A percentile compares a stretch with the other conserved stretches of the same genome.
Evolutionary conservation across 2,888 invertebrate species (phyloP).

Genomic region (Pemphredon lugubris): DNA sequence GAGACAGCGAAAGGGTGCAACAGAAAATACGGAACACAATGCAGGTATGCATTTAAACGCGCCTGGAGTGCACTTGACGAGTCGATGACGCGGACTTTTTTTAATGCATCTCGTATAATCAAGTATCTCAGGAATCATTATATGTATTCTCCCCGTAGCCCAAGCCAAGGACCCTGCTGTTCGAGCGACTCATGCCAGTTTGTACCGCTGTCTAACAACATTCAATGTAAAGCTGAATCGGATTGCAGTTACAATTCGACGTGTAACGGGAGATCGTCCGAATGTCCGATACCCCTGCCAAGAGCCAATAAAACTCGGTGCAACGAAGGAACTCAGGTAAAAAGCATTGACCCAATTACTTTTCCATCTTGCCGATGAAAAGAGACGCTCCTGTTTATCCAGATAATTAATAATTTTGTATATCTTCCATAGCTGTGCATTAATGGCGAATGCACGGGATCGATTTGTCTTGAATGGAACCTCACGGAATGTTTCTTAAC

Average conservation of each 20-base stretch:
- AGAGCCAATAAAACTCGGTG: conserved; percentile 96
- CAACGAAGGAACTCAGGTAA: conserved; percentile 92
- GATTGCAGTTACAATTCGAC: conserved; percentile 95
- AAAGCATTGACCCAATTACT: conserved; percentile 43
- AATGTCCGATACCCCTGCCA: conserved; percentile 92
- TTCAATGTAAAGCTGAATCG: conserved; percentile 90
- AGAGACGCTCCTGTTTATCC: not conserved
- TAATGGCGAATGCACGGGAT: conserved; percentile 95
- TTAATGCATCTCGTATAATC: not conserved
- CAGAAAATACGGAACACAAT: conserved; percentile 89
- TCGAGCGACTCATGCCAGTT: conserved; percentile 89
- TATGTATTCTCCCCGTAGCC: conserved; percentile 84
- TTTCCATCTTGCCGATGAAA: not conserved
- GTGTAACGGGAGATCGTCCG: conserved; percentile 92
- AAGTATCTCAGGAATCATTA: conserved; percentile 5
- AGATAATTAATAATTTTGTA: not conserved
- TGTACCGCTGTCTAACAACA: conserved; percentile 85
- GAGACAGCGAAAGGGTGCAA: conserved; percentile 90
- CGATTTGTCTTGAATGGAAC: conserved; percentile 97
- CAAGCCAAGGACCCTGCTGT: conserved; percentile 99
- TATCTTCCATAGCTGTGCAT: conserved; percentile 87
- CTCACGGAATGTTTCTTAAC: conserved; percentile 97
- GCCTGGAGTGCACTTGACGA: not conserved
- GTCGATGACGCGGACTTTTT: not conserved
- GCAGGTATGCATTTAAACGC: conserved; percentile 84